These are phyloP conservation scores for Andrena haemorrhoa DNA, from an alignment of 2,888 invertebrate genomes.

Conservation along the genomic window DNA sequence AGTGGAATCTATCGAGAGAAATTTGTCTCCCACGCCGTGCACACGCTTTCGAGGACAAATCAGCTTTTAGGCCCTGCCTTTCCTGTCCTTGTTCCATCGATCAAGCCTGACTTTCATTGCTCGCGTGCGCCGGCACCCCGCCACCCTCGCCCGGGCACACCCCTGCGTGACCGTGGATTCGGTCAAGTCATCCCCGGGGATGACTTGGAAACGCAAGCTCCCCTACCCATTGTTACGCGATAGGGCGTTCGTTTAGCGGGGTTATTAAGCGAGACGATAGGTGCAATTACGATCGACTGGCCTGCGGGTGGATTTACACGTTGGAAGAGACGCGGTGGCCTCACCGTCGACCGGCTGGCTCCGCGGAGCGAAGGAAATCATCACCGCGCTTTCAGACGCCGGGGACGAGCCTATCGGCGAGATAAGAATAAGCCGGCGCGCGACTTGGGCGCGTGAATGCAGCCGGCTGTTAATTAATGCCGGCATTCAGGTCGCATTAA, in stretches of 20 bases:
- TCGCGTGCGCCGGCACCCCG: slow-evolving; percentile 47
- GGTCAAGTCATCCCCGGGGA: slow-evolving; percentile 75
- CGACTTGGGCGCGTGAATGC: slow-evolving; percentile 69
- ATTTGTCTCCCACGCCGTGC: slow-evolving; percentile 15
- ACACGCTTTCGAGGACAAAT: slow-evolving; percentile 20
- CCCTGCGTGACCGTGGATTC: slow-evolving; percentile 66
- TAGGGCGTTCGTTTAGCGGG: slow-evolving; percentile 56
- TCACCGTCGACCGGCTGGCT: neutral
- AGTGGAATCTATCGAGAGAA: slow-evolving; percentile 13
- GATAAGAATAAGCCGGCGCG: slow-evolving; percentile 68
- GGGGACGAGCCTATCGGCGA: slow-evolving; percentile 47
- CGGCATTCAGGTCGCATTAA: slow-evolving; percentile 77
- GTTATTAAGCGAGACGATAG: slow-evolving; percentile 77
- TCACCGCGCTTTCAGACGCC: neutral
- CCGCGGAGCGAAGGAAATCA: slow-evolving; percentile 32
- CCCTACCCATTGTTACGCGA: slow-evolving; percentile 43
- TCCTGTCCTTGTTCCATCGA: slow-evolving; percentile 57
- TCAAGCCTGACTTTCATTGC: slow-evolving; percentile 69
- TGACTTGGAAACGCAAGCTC: slow-evolving; percentile 63
- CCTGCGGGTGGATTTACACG: neutral
- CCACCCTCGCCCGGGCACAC: slow-evolving; percentile 50
- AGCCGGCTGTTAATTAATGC: slow-evolving; percentile 78
- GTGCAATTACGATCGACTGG: slow-evolving; percentile 66
- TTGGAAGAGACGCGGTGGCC: neutral
- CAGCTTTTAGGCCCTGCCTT: slow-evolving; percentile 11